Base-by-base conservation (phyloP, 2,797 vertebrate genomes). In the Saxicola maurus region DNA sequence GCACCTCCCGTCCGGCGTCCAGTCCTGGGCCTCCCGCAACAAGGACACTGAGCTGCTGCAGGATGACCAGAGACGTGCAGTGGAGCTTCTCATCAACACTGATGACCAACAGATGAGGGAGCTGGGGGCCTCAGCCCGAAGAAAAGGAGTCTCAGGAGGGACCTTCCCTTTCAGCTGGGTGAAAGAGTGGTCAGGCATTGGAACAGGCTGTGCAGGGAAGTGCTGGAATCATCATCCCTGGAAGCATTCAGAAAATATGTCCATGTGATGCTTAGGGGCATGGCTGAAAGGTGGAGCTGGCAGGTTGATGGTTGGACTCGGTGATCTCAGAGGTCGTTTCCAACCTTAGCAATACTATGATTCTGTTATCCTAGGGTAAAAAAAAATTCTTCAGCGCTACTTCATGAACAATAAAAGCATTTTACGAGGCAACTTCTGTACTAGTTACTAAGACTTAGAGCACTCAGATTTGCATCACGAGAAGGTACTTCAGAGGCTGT, bases 1-100 rank as follows among this genome's bases (percentile, higher is more conserved):
- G 11, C 33, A 59, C 17, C 51, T 43, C 17, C 37, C 18, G 13
- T 5, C 11, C 28, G 2, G 3, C 2, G 51, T 21, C 17, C 25
- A 2, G 4, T 6, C 6, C 14, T 8, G 43, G 19, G 16, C 51
- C 9, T 7, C 57, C 30, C 31, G 1, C 37, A 6, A 7, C 18
- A 12, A 31, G 37, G 19, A 33, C 52, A 11, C 1, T 1, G 33
- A 40, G 52, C 31, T 52, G 28, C 35, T 10, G 56, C 73, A 17
- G 42, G 3, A 3, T 8, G 23, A 64, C 6, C 65, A 12, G 33
- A 17, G 28, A 17, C 7, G 20, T 2, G 25, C 20, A 7, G 3
- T 1, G 25, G 8, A 40, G 25, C 40, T 28, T 24, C 59, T 52
- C 67, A 11, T 59, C 10, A 19, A 21, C 2, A 1, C 14, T 5